Evolutionary conservation across 2,797 vertebrate genomes (phyloP).

Genomic region (Sebastolobus altivelis): DNA sequence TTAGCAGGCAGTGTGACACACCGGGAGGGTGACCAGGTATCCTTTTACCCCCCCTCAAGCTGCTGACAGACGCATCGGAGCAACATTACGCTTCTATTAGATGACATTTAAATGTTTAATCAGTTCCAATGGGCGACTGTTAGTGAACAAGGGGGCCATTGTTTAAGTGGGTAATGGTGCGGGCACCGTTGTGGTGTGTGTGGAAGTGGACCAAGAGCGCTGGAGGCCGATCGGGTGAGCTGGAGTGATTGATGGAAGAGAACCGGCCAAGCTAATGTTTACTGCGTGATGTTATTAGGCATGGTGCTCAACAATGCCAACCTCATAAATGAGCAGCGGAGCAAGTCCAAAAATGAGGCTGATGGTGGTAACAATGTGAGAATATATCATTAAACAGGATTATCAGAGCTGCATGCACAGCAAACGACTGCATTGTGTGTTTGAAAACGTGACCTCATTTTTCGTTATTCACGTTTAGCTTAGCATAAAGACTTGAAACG

Average conservation of each 20-base stretch:
- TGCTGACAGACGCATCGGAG: slow-evolving; percentile 72
- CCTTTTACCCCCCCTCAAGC: slow-evolving; percentile 61
- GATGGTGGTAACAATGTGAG: slow-evolving; percentile 6
- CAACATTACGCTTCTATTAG: slow-evolving; percentile 78
- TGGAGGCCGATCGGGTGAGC: slow-evolving; percentile 66
- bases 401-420: not conserved
- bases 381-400: slow-evolving; percentile 9
- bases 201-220: slow-evolving; percentile 50
- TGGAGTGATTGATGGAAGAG: slow-evolving; percentile 52
- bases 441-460: slow-evolving; percentile 2
- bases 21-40: slow-evolving; percentile 64
- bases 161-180: slow-evolving; percentile 71
- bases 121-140: slow-evolving; percentile 72
- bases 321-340: slow-evolving; percentile 22
- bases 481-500: not conserved
- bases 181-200: slow-evolving; percentile 37
- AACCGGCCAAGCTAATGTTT: slow-evolving; percentile 31
- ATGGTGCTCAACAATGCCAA: slow-evolving; percentile 4
- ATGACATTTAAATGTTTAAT: slow-evolving; percentile 85
- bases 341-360: slow-evolving; percentile 6
- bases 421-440: not conserved
- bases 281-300: slow-evolving; percentile 13
- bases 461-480: not conserved
- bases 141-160: slow-evolving; percentile 75
- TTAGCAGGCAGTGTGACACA: slow-evolving; percentile 47